Conservation (phyloP, 2,888 invertebrate genomes). For the Harpagoxenus sublaevis region DNA sequence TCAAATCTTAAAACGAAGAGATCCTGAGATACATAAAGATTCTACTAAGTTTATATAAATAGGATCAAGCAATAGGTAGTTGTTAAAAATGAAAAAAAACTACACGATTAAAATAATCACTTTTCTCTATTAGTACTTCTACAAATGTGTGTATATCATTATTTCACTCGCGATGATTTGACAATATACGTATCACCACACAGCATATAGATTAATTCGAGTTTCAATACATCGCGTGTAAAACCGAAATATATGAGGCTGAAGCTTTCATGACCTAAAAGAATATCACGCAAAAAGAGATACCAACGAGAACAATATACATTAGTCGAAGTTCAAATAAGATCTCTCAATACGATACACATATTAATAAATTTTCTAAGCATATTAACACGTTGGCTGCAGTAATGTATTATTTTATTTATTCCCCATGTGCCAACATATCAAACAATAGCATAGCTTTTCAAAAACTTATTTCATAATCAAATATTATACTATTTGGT, state of each 20-base stretch:
- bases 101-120: neutral
- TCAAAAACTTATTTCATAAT: too few species aligned
- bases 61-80: neutral
- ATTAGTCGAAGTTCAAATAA: neutral
- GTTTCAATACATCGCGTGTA: constrained; percentile 67
- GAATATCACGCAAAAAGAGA: neutral
- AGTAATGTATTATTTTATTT: too few species aligned
- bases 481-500: too few species aligned
- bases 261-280: constrained; percentile 72
- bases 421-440: too few species aligned
- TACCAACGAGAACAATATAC: neutral
- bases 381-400: neutral
- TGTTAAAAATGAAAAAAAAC: neutral
- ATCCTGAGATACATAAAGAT: neutral
- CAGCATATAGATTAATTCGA: constrained; percentile 5
- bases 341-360: neutral
- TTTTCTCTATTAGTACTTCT: constrained; percentile 9
- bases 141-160: neutral
- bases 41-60: neutral
- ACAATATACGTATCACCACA: neutral
- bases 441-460: too few species aligned
- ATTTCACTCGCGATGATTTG: neutral
- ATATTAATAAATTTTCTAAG: neutral
- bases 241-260: constrained; percentile 72
- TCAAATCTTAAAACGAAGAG: neutral